These are phyloP conservation scores for Steatornis caripensis DNA, from an alignment of 2,113 vertebrate genomes.

Conservation along the genomic window DNA sequence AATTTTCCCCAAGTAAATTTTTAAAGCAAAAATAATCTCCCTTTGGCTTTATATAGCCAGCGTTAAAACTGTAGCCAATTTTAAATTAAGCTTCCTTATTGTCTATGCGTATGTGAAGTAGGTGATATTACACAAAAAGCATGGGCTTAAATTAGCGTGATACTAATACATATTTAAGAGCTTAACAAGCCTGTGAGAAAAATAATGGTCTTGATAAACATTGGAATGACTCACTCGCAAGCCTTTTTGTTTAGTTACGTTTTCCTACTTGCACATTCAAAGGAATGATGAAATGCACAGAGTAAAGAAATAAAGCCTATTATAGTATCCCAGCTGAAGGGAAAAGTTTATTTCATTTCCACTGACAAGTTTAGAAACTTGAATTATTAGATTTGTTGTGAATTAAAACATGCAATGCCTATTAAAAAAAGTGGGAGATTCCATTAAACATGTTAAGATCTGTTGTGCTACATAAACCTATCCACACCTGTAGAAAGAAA, in stretches of 20 bases:
- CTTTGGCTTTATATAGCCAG: not conserved
- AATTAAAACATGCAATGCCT: not conserved
- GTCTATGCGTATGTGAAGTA: not conserved
- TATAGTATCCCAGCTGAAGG: not conserved
- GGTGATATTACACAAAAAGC: not conserved
- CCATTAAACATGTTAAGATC: not conserved
- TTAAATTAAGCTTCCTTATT: conserved; percentile 16
- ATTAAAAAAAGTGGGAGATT: not conserved
- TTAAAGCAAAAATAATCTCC: conserved; percentile 15
- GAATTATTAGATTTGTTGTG: not conserved
- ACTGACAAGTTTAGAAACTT: not conserved
- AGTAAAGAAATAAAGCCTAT: not conserved
- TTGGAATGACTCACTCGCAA: conserved; percentile 10
- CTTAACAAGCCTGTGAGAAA: conserved; percentile 4
- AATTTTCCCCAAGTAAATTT: conserved; percentile 19
- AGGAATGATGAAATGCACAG: not conserved
- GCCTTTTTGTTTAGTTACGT: not conserved
- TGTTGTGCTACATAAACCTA: not conserved
- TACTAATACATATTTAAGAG: conserved; percentile 18
- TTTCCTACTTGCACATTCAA: not conserved
- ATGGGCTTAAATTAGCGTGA: not conserved
- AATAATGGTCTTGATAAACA: not conserved
- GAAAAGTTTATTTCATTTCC: not conserved
- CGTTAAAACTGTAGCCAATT: not conserved
- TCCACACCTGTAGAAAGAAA: not conserved